phyloP scores from a whole-genome alignment of 2,888 invertebrate genomes.

The Micropterix aruncella region DNA sequence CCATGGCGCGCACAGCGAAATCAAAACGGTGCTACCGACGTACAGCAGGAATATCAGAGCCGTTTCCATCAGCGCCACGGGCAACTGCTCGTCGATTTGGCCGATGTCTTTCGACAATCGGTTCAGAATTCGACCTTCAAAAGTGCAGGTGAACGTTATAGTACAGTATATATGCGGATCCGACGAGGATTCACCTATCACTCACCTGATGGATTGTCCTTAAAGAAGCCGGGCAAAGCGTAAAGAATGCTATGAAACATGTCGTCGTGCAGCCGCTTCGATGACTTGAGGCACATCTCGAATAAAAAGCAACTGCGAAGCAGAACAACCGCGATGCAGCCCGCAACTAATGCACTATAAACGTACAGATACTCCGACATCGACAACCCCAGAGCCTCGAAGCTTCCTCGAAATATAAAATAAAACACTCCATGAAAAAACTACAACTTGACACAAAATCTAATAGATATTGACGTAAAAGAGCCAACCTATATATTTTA shows the following conservation, averaged over 20 bases:
- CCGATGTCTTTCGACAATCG: not conserved
- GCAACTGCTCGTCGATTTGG: not conserved
- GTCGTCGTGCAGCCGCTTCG: conserved; percentile 51
- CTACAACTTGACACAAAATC: no score
- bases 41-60: not conserved
- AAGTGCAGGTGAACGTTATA: not conserved
- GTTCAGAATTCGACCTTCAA: not conserved
- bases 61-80: not conserved
- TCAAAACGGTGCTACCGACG: not conserved
- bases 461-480: no score
- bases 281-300: conserved; percentile 45
- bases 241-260: conserved; percentile 61
- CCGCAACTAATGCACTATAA: conserved; percentile 22
- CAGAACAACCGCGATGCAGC: conserved; percentile 31
- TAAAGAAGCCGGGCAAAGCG: conserved; percentile 62
- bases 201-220: conserved; percentile 28
- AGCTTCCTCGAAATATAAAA: no score
- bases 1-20: not conserved
- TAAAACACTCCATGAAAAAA: no score
- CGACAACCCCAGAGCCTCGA: no score
- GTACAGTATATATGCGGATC: no score
- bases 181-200: no score
- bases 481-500: no score
- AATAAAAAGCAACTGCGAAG: conserved; percentile 34
- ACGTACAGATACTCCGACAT: conserved; percentile 25